These are phyloP conservation scores for Tapirus terrestris DNA, from an alignment of 2,113 vertebrate species.

Conservation along the genomic window DNA sequence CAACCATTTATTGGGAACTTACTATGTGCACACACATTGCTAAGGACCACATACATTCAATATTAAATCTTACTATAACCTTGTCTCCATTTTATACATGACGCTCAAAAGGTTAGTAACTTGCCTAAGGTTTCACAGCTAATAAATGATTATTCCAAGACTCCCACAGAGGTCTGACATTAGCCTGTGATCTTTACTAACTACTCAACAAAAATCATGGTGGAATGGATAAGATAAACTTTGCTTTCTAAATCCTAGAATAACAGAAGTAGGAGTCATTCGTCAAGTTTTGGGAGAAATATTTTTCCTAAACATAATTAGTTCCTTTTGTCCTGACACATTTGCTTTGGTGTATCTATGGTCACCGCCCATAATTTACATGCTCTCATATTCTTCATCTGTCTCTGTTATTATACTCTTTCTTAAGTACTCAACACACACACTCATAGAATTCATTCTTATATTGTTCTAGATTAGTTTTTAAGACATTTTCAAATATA, in stretches of 20 bases:
- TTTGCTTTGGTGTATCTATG: not conserved
- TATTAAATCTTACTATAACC: not conserved
- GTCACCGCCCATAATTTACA: not conserved
- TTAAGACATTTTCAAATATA: not conserved
- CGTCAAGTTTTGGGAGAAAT: not conserved
- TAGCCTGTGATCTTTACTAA: constrained; percentile 6
- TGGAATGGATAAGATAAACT: not conserved
- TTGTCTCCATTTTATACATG: not conserved
- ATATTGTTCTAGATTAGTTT: not conserved
- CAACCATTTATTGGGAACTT: not conserved
- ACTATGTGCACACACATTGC: not conserved
- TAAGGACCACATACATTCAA: not conserved
- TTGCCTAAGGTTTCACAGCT: not conserved
- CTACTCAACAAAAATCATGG: not conserved
- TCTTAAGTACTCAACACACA: not conserved
- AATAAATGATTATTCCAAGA: not conserved
- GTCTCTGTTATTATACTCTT: not conserved
- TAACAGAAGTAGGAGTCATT: not conserved
- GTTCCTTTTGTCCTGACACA: not conserved
- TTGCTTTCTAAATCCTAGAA: not conserved
- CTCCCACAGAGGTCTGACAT: not conserved
- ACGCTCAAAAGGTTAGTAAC: not conserved
- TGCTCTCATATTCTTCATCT: not conserved
- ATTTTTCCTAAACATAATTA: not conserved
- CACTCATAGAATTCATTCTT: not conserved